Evolutionary conservation across 92 coral and sea anemone genomes (phyloP).

Genomic region (Zoanthus solanderi): DNA sequence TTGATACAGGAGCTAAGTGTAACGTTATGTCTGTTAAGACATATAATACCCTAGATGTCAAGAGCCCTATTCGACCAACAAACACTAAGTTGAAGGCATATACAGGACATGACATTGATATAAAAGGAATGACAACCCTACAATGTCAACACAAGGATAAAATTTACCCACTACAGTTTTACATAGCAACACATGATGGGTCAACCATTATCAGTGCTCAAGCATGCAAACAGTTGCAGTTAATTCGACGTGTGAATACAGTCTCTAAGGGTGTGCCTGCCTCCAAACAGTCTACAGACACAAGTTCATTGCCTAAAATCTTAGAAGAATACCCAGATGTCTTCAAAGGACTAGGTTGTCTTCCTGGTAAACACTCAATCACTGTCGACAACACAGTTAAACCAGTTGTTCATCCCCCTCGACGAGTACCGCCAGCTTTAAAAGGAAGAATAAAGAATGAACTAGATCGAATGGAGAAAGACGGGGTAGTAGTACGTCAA

Average conservation of each 20-base stretch:
- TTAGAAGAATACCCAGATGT: conserved; percentile 26
- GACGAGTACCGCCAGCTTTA: conserved; percentile 32
- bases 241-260: not conserved
- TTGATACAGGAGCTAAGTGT: conserved; percentile 51
- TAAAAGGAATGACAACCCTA: conserved; percentile 25
- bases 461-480: conserved; percentile 6
- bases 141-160: conserved; percentile 5
- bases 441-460: conserved; percentile 32
- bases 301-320: conserved; percentile 17
- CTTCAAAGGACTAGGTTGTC: conserved; percentile 39
- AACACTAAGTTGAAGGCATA: conserved; percentile 31
- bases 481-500: conserved; percentile 14
- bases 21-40: conserved; percentile 54
- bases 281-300: not conserved
- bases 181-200: too few species aligned
- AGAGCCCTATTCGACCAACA: not conserved
- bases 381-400: conserved; percentile 2
- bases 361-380: conserved; percentile 36
- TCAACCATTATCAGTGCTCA: not conserved
- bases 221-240: conserved; percentile 24
- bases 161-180: too few species aligned
- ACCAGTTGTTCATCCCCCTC: conserved; percentile 36
- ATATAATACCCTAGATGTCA: not conserved
- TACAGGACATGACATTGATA: conserved; percentile 33
- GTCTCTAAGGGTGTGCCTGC: too few species aligned